These are phyloP conservation scores for Aphyosemion australe DNA, from an alignment of 2,113 vertebrate genomes.

Conservation along the genomic window DNA sequence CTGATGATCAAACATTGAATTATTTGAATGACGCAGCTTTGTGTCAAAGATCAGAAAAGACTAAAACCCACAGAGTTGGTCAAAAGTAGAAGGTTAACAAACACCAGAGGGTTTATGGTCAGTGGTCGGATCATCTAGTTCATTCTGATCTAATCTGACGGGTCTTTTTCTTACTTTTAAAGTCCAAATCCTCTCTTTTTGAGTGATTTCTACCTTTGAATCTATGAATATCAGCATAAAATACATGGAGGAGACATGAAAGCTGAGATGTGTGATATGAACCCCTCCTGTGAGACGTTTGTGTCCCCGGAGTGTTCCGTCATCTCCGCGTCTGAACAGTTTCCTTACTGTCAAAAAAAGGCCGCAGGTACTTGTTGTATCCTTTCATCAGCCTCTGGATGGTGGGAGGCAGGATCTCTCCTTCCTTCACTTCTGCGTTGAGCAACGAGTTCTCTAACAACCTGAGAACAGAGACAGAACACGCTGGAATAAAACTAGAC, in stretches of 20 bases:
- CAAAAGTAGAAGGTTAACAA: no score
- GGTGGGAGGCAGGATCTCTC: slow-evolving; percentile 88
- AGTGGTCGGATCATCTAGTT: no score
- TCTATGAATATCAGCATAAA: slow-evolving; percentile 27
- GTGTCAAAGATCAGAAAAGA: no score
- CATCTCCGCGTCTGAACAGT: slow-evolving; percentile 44
- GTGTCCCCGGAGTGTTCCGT: slow-evolving; percentile 35
- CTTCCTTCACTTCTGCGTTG: slow-evolving; percentile 81
- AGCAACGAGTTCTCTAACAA: slow-evolving; percentile 76
- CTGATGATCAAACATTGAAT: no score
- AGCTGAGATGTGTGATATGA: slow-evolving; percentile 18
- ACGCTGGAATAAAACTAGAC: slow-evolving; percentile 10
- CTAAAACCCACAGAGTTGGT: no score
- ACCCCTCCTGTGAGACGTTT: slow-evolving; percentile 4
- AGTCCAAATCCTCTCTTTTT: not conserved
- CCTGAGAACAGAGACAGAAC: slow-evolving; percentile 58
- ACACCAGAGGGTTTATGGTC: no score
- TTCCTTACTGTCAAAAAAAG: slow-evolving; percentile 90
- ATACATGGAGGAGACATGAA: slow-evolving; percentile 5
- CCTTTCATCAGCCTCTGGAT: slow-evolving; percentile 92
- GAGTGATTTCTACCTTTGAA: slow-evolving; percentile 26
- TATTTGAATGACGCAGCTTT: no score
- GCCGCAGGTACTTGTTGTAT: slow-evolving; percentile 92
- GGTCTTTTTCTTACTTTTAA: not conserved
- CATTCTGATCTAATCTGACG: no score